Percentiles rank a stretch among this genome's conserved stretches.
Conservation (phyloP, 2,888 invertebrate species). For the Mythimna impura region DNA sequence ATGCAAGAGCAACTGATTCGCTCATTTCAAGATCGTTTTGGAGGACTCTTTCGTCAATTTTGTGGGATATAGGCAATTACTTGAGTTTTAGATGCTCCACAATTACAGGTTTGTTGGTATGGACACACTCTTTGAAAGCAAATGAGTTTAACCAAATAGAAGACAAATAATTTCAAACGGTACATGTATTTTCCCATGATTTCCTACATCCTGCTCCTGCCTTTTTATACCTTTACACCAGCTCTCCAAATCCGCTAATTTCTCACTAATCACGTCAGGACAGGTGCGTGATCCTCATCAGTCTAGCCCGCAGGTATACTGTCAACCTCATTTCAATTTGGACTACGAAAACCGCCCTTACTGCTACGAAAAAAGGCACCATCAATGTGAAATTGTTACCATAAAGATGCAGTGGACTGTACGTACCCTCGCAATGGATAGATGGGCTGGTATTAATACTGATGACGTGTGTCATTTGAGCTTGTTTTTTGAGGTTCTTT, state of each 20-base stretch:
- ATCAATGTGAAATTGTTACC: neutral
- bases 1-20: too few relatives aligned
- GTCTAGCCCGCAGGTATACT: neutral
- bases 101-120: neutral
- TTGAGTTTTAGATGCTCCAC: neutral
- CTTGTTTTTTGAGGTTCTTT: neutral
- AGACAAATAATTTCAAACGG: neutral
- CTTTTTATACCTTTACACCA: neutral
- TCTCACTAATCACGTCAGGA: conserved; percentile 10
- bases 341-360: too few relatives aligned
- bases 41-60: too few relatives aligned
- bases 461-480: conserved; percentile 23
- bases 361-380: too few relatives aligned
- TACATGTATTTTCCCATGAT: neutral
- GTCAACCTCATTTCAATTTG: too few relatives aligned
- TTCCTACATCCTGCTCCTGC: too few relatives aligned
- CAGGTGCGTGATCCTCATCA: conserved; percentile 47
- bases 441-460: conserved; percentile 28
- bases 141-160: neutral
- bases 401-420: neutral
- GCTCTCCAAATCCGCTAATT: conserved; percentile 11
- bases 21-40: too few relatives aligned
- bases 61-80: too few relatives aligned
- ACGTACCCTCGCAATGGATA: conserved; percentile 1
- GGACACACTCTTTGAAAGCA: too few relatives aligned